Evolutionary conservation across 2,888 invertebrate genomes (phyloP).

Genomic region (Polyploca ridens): DNA sequence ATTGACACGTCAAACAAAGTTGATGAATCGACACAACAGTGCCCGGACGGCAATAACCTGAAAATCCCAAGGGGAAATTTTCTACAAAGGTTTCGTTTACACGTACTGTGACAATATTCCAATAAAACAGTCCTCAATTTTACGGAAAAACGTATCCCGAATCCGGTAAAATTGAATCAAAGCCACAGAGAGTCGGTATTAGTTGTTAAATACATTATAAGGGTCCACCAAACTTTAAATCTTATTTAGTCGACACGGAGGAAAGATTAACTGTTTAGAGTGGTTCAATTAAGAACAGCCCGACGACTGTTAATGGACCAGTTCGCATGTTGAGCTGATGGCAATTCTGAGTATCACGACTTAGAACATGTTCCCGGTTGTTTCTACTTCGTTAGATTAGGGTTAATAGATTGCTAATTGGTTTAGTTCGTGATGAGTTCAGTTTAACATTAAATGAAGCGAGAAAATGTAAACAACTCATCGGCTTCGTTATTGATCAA

Average conservation of each 20-base stretch:
- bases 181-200: slow-evolving; percentile 18
- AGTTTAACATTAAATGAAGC: slow-evolving; percentile 13
- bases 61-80: neutral
- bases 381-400: slow-evolving; percentile 25
- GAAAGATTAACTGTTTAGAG: slow-evolving; percentile 35
- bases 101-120: slow-evolving; percentile 16
- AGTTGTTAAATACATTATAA: slow-evolving; percentile 33
- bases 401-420: slow-evolving; percentile 25
- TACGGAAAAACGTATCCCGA: slow-evolving; percentile 23
- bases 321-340: slow-evolving; percentile 24
- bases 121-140: slow-evolving; percentile 34
- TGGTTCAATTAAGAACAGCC: slow-evolving; percentile 28
- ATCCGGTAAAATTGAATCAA: slow-evolving; percentile 36
- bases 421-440: slow-evolving; percentile 17
- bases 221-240: slow-evolving; percentile 45
- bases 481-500: neutral
- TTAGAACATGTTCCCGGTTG: slow-evolving; percentile 22
- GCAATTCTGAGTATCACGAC: slow-evolving; percentile 30
- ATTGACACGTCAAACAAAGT: neutral
- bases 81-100: neutral
- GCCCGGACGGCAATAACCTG: neutral
- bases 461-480: neutral
- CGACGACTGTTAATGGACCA: slow-evolving; percentile 23
- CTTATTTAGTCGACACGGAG: slow-evolving; percentile 34
- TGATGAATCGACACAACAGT: slow-evolving; percentile 1